phyloP scores from a whole-genome alignment of 2,797 vertebrate species.

The Gastrophryne carolinensis region DNA sequence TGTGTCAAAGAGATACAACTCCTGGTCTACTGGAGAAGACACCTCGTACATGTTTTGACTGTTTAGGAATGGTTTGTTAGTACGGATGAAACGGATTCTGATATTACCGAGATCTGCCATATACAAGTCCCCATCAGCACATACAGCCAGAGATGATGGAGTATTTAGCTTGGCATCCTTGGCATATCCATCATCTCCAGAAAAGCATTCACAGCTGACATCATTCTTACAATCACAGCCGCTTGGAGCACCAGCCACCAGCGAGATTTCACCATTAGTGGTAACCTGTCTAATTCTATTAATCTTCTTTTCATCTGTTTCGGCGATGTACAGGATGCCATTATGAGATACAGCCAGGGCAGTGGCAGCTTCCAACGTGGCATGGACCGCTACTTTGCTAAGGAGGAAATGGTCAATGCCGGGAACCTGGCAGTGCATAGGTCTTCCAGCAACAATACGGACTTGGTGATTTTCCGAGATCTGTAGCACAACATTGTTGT shows the following conservation, averaged over 20 bases:
- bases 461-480: constrained; percentile 98
- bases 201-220: constrained; percentile 95
- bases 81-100: constrained; percentile 89
- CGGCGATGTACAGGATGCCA: constrained; percentile 89
- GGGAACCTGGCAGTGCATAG: constrained; percentile 97
- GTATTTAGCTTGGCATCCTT: constrained; percentile 93
- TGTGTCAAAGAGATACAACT: constrained; percentile 93
- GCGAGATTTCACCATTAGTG: constrained; percentile 90
- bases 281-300: constrained; percentile 94
- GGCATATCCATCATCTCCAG: constrained; percentile 93
- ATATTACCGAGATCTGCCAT: constrained; percentile 94
- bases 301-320: constrained; percentile 97
- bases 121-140: constrained; percentile 90
- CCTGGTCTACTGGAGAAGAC: constrained; percentile 92
- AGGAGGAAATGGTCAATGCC: constrained; percentile 95
- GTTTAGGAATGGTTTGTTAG: constrained; percentile 91
- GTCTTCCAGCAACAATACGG: constrained; percentile 90
- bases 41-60: constrained; percentile 92
- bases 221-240: constrained; percentile 97
- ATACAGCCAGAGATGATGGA: constrained; percentile 88
- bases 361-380: constrained; percentile 91
- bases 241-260: constrained; percentile 90
- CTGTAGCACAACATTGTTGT: constrained; percentile 96
- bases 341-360: constrained; percentile 91
- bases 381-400: constrained; percentile 92